Evolutionary conservation across 2,113 vertebrate species (phyloP), one percentile per base, ranked within the genome.

Genomic region (Triplophysa siluroides): DNA sequence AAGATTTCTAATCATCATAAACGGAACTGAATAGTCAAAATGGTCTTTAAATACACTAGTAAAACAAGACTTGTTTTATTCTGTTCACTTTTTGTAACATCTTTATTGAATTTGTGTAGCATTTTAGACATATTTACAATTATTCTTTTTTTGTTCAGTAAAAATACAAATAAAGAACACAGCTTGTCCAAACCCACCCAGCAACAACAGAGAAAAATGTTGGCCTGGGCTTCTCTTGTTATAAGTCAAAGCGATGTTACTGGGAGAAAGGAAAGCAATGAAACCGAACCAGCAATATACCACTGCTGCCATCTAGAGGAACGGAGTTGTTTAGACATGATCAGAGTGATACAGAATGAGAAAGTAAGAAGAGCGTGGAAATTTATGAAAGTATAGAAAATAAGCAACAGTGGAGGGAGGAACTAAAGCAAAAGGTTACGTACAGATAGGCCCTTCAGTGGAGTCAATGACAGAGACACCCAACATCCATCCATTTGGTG

Each of bases 111-210:
- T 91, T 85, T 89, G 86, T 91, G 85, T 90, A 87, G 87, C 85
- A 75, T 85, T 90, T 93, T 91, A 92, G 92, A 93, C 91, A 90
- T 94, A 93, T 94, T 91, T 93, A 94, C 92, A 94, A 82, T 81
- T 85, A 81, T 77, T 68, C 21, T 76, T 87, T 62, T 29, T 89
- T 85, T 82, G 84, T 86, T 89, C 89, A 88, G 92, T 92, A 93
- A 93, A 93, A 93, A 93, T 93, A 93, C 92, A 93, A 92, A 94
- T 91, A 93, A 89, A 88, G 90, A 92, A 91, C 91, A 92, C 87
- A 88, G 74, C 79, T 85, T 67, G 87, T 89, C 89, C 85, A 91
- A 92, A 90, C 86, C 85, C 80, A 63, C 75, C 81, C 78, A 73
- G 81, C 84, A 85, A 85, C 84, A 74, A 83, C 83, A 78, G 75